Evolutionary conservation across 2,888 invertebrate genomes (phyloP), one percentile per base, ranked within the genome.

Genomic region (Chrysotoxum bicinctum): DNA sequence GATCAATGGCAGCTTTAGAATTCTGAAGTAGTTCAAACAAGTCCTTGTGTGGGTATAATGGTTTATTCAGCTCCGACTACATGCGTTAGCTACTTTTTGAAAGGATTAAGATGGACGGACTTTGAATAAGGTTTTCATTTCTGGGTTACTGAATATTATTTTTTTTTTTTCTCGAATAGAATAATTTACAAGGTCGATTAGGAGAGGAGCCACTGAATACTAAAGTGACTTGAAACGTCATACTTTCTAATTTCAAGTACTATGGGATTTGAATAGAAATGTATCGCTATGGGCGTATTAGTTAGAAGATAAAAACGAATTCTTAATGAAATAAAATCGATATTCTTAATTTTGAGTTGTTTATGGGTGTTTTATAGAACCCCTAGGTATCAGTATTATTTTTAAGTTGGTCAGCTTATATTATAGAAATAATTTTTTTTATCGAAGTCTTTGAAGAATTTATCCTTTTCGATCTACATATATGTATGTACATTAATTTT

Each of bases 1-100:
- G 37, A 70, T 77, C 64, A 74, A 62, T 54, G 64, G 64, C 32
- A 64, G 23, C 52, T 74, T 30, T 64, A 74, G 74, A 43, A 64
- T 26, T 64, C 19, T 64, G 30, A 26, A 74, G 74, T 64, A 23
- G 64, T 45, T 45, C 14, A 43, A 62, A 43, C 52, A 52, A 64
- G 54, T 54, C 74, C 54, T 74, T 64, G 43, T 74, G 43, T 52
- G 52, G 62, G 30, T 64, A 43, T 30, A 64, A 37, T 26, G 43
- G 21, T 50, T 35, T 48, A 48, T 45, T 48, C 64, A 48, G 64
- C 26, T 43, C 19, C n/a, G 23, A 12, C 14, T 12, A 19, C 2
- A 32, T 32, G 66, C 50, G 66, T 66, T 35, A 21, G 66, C 35
- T 66, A 66, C 23, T 50, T 50, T 50, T 35, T 32, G 45, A 48